Evolutionary conservation across 2,888 invertebrate genomes (phyloP), one percentile per base, ranked within the genome.

Genomic region (Diarsia mendica): DNA sequence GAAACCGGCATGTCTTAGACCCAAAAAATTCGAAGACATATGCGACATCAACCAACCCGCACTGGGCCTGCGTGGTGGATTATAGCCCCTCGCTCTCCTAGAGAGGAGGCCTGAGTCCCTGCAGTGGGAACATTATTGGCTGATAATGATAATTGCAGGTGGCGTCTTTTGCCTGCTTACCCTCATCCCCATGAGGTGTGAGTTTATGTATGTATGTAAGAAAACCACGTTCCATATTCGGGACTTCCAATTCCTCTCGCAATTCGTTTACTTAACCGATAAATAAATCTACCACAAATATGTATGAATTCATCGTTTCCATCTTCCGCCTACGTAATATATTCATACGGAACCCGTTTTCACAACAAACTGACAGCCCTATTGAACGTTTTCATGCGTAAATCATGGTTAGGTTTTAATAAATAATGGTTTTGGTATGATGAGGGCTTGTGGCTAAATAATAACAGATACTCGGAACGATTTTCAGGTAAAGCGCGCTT

Each of bases 361-460:
- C 20, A 51, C 33, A 61, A 51, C 23, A 68, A 44, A 15, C 46
- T 80, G 73, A 73, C 77, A 84, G 28, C 72, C 72, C 66, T 80
- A 75, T 64, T 49, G 44, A 70, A 72, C 39, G n/a, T 23, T 51
- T 69, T 72, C 63, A 74, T 65, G 60, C 51, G 48, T 48, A 61
- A 64, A 70, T 63, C 44, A 67, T 67, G 13, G 11, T 39, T 51
- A 65, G 66, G 20, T 67, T 71, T 75, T 75, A 76, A 71, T 84
- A 70, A 66, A 75, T 72, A 80, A 84, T 84, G 71, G 80, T 88
- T 83, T 80, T 39, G 39, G 80, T 87, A 87, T 88, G 46, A 85
- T 39, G 61, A 11, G 60, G 5, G 53, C 23, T 53, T 0, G 11
- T 53, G 11, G 53, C 4, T 53, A 11, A 53, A 11, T 53, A 53